A percentile compares a stretch with the other conserved stretches of the same genome.
These are phyloP conservation scores for Apodemia hepburni DNA, from an alignment of 2,888 invertebrate genomes.

Conservation along the genomic window DNA sequence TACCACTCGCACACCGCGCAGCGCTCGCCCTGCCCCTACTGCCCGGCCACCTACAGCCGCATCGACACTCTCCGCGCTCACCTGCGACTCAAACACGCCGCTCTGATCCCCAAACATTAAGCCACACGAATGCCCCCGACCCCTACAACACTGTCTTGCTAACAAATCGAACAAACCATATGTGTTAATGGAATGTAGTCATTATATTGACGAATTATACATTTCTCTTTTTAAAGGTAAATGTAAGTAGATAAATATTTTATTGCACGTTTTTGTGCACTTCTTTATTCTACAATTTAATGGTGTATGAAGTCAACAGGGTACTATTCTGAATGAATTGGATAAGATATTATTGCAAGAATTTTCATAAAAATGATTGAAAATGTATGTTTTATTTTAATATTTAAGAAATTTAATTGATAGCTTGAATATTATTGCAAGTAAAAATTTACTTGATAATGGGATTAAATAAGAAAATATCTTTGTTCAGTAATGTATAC, in stretches of 20 bases:
- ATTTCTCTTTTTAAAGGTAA: conserved; percentile 38
- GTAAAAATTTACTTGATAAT: background rate
- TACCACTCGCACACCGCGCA: conserved; percentile 91
- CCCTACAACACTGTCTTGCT: conserved; percentile 23
- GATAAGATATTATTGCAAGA: conserved; percentile 21
- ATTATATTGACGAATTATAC: conserved; percentile 47
- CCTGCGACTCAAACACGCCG: conserved; percentile 87
- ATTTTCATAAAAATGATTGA: background rate
- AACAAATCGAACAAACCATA: conserved; percentile 10
- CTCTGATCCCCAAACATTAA: conserved; percentile 70
- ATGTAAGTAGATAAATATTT: conserved; percentile 40
- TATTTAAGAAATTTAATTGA: background rate
- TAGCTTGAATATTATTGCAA: background rate
- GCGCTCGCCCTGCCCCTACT: conserved; percentile 90
- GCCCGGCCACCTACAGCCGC: conserved; percentile 92
- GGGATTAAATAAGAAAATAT: background rate
- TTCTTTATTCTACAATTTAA: conserved; percentile 50
- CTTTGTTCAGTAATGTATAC: background rate
- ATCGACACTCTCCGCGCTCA: conserved; percentile 92
- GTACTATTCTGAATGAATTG: conserved; percentile 42
- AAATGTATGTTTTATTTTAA: background rate
- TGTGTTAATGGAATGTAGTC: conserved; percentile 22
- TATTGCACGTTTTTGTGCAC: conserved; percentile 65
- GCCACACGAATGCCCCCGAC: conserved; percentile 35
- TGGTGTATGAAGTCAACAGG: conserved; percentile 67